Conservation (phyloP, 2,888 invertebrate genomes). For the Ennomos quercinarius region DNA sequence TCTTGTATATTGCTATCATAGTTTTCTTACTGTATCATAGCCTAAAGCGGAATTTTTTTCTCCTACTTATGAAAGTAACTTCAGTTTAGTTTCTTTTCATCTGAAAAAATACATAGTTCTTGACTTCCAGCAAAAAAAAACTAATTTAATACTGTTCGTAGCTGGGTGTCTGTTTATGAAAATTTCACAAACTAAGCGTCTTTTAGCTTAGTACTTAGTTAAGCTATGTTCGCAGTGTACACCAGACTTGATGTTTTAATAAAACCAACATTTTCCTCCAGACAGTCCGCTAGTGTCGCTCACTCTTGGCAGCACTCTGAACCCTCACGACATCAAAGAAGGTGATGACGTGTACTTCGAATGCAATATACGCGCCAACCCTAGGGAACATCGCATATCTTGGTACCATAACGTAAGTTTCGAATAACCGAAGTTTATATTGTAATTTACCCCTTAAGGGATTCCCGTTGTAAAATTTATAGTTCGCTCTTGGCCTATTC, state of each 20-base stretch:
- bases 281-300: constrained; percentile 83
- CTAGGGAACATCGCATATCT: constrained; percentile 92
- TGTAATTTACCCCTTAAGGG: constrained; percentile 40
- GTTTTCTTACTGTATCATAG: too few relatives aligned
- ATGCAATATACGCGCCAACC: constrained; percentile 94
- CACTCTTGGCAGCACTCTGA: constrained; percentile 93
- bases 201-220: not conserved
- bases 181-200: constrained; percentile 9
- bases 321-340: constrained; percentile 95
- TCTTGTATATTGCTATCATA: too few relatives aligned
- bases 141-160: too few relatives aligned
- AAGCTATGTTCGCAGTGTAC: too few relatives aligned
- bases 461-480: constrained; percentile 40
- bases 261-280: constrained; percentile 50
- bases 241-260: constrained; percentile 27
- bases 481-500: constrained; percentile 35
- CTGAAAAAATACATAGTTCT: too few relatives aligned
- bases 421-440: constrained; percentile 43
- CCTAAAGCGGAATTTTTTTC: too few relatives aligned
- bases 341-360: constrained; percentile 96
- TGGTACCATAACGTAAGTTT: constrained; percentile 95
- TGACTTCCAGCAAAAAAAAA: too few relatives aligned
- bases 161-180: too few relatives aligned
- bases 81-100: too few relatives aligned
- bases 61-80: too few relatives aligned